Base-by-base conservation (phyloP, 2,797 vertebrate species). In the Phoebastria nigripes region DNA sequence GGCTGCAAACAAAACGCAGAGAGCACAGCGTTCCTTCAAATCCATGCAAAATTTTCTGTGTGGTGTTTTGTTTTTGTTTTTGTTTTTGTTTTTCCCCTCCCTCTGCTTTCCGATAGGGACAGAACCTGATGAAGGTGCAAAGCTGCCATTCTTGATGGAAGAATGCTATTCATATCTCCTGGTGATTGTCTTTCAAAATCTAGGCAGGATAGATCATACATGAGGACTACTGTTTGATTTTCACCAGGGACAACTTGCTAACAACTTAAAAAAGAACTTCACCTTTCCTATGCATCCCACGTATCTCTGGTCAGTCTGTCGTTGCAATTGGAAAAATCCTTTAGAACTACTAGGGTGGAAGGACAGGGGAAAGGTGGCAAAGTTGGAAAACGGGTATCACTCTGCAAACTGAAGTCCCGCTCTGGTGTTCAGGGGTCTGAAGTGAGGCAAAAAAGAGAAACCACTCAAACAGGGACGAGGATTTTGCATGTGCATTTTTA, bases 21-120 rank as follows among this genome's bases (percentile, higher is more conserved):
- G 31, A 59, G 16, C 6, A 15, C 5, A 39, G 24, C 12, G 4
- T 25, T 79, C 42, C 35, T 86, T 83, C 55, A 59, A 44, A 77
- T 56, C 20, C 11, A 11, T 55, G 16, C 28, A 42, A 39, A 54
- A 3, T 44, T 65, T 19, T 67, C 35, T 33, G 25, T 42, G 31
- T 15, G 37, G 37, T 37, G 37, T 11, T 13, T 35, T 2, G 7
- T 5, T 44, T 6, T 4, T 25, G 5, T 15, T 13, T 13, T 35
- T 2, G 7, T 5, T 44, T 6, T 4, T 25, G 5, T 24, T 15
- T 15, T 22, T 21, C 19, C 5, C 2, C 5, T 10, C 10, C 28
- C 31, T 26, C 25, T 56, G 20, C 21, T 88, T 72, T 90, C n/a
- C 3, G 5, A 0, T n/a, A 44, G 29, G 14, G 58, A 37, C 8